Evolutionary conservation across 2,888 invertebrate species (phyloP).

Genomic region (Pomacea canaliculata): DNA sequence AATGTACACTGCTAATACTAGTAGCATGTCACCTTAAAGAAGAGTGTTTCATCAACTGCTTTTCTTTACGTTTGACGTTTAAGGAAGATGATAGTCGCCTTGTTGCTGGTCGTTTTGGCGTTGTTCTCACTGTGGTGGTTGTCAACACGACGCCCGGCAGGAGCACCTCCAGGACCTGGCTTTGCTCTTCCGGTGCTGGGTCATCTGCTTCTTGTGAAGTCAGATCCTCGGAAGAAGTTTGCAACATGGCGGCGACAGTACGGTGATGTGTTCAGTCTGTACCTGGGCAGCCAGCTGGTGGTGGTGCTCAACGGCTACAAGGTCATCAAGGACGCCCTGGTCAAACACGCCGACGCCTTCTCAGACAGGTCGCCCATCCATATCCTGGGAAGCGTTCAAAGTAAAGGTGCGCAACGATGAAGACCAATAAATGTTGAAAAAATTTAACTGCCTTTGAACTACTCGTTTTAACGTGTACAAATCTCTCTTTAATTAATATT

Average conservation of each 20-base stretch:
- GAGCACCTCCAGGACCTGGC: not conserved
- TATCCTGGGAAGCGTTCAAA: too few relatives aligned
- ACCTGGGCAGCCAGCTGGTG: not conserved
- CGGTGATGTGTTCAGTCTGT: not conserved
- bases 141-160: not conserved
- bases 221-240: not conserved
- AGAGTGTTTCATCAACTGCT: too few relatives aligned
- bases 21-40: too few relatives aligned
- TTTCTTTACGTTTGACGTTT: too few relatives aligned
- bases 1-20: too few relatives aligned
- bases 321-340: slow-evolving; percentile 1
- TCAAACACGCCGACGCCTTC: not conserved
- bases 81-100: not conserved
- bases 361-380: not conserved
- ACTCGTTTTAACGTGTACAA: too few relatives aligned
- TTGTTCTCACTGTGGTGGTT: not conserved
- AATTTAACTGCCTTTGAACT: too few relatives aligned
- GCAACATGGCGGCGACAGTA: slow-evolving; percentile 1
- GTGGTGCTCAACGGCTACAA: slow-evolving; percentile 2
- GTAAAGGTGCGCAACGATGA: too few relatives aligned
- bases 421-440: too few relatives aligned
- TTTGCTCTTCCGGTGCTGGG: not conserved
- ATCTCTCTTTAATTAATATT: too few relatives aligned
- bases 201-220: not conserved
- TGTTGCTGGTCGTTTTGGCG: not conserved